Evolutionary conservation across 2,888 invertebrate species (phyloP).

Genomic region (Dryococelus australis): DNA sequence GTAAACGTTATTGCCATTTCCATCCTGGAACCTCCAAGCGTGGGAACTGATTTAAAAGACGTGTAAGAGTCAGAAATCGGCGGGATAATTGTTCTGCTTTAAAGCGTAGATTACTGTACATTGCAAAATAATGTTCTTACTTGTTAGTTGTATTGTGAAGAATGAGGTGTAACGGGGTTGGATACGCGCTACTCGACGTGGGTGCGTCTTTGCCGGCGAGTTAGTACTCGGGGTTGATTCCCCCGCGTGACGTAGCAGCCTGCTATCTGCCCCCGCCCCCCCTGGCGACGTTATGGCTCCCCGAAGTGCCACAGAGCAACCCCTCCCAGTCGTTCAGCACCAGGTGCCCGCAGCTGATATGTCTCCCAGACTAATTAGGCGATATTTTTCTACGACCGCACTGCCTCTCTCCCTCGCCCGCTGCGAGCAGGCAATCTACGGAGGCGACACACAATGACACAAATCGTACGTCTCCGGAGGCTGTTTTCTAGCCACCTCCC

Average conservation of each 20-base stretch:
- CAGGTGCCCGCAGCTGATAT: constrained; percentile 42
- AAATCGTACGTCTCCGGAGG: constrained; percentile 10
- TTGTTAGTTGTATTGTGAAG: too few relatives aligned
- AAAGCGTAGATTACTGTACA: too few relatives aligned
- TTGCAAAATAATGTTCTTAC: too few relatives aligned
- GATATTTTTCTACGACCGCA: constrained; percentile 42
- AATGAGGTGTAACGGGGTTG: too few relatives aligned
- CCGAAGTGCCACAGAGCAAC: neutral
- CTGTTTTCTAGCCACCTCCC: neutral
- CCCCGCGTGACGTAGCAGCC: neutral
- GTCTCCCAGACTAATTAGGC: constrained; percentile 44
- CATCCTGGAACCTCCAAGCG: too few relatives aligned
- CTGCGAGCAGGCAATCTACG: neutral
- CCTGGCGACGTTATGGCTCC: neutral
- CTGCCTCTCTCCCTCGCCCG: neutral
- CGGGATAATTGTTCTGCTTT: too few relatives aligned
- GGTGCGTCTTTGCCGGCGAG: neutral
- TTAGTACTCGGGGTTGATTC: neutral
- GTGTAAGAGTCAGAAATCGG: too few relatives aligned
- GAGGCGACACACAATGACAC: constrained; percentile 9
- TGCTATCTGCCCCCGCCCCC: neutral
- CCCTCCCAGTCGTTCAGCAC: constrained; percentile 35
- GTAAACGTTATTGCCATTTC: too few relatives aligned
- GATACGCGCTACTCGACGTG: too few relatives aligned
- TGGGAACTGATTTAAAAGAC: too few relatives aligned